phyloP scores from a whole-genome alignment of 2,888 invertebrate species.

The Drosophila formosana region DNA sequence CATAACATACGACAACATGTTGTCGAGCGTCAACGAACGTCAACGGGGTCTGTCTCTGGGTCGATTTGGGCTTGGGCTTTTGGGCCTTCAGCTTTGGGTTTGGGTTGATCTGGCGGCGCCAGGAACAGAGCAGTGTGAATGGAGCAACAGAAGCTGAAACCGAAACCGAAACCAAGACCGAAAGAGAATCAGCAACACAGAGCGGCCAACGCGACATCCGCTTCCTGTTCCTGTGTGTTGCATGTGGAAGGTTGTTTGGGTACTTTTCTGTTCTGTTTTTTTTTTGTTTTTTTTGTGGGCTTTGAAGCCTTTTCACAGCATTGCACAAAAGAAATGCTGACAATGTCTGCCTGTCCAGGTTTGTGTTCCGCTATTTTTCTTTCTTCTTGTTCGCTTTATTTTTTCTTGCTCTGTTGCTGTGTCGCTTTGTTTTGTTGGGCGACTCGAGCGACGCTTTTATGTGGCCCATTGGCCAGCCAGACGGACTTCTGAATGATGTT shows the following conservation, averaged over 20 bases:
- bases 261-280: neutral
- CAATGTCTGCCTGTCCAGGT: constrained; percentile 69
- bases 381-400: constrained; percentile 35
- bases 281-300: neutral
- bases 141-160: constrained; percentile 17
- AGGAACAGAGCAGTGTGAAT: constrained; percentile 26
- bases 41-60: constrained; percentile 19
- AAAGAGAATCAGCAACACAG: constrained; percentile 62
- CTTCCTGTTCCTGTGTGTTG: constrained; percentile 67
- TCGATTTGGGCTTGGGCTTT: constrained; percentile 1
- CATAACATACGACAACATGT: constrained; percentile 27
- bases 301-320: constrained; percentile 78
- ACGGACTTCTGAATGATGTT: constrained; percentile 44
- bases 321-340: constrained; percentile 71
- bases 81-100: constrained; percentile 4
- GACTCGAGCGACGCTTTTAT: constrained; percentile 49
- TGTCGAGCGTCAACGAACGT: constrained; percentile 1
- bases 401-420: constrained; percentile 3
- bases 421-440: constrained; percentile 35
- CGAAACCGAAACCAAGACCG: constrained; percentile 27
- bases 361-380: constrained; percentile 60
- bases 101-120: constrained; percentile 47
- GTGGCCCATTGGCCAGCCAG: constrained; percentile 62
- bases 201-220: constrained; percentile 79
- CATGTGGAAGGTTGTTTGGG: constrained; percentile 16